A percentile compares a stretch with the other conserved stretches of the same genome.
Conservation (phyloP, 2,113 vertebrate species). For the Leuciscus idus region DNA sequence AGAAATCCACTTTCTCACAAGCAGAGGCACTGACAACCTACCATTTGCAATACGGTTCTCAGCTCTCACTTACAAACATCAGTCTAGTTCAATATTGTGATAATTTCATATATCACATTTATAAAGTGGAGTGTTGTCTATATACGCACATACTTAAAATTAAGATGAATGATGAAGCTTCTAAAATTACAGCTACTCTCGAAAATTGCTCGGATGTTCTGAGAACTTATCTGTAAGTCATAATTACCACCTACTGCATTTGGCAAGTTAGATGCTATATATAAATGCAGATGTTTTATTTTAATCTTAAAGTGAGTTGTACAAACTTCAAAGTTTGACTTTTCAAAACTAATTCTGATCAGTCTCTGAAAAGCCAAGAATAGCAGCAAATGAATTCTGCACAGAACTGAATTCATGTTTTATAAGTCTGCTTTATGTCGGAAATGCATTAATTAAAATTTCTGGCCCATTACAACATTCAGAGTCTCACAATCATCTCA, state of each 20-base stretch:
- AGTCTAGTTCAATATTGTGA: constrained; percentile 18
- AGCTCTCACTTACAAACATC: not conserved
- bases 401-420: constrained; percentile 1
- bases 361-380: not conserved
- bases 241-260: constrained; percentile 44
- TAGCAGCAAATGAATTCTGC: not conserved
- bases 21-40: not conserved
- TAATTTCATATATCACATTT: constrained; percentile 14
- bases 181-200: not conserved
- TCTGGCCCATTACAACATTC: constrained; percentile 17
- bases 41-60: not conserved
- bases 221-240: not conserved
- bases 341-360: not conserved
- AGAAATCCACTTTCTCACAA: not conserved
- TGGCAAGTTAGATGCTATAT: not conserved
- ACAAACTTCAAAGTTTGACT: constrained; percentile 1
- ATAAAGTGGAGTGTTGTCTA: not conserved
- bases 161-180: not conserved
- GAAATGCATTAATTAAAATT: constrained; percentile 10
- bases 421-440: constrained; percentile 29
- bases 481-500: constrained; percentile 1
- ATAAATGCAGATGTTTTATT: not conserved
- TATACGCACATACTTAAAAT: not conserved
- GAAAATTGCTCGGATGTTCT: constrained; percentile 8
- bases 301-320: not conserved